phyloP scores from a whole-genome alignment of 2,797 vertebrate species.

The Chelmon rostratus region DNA sequence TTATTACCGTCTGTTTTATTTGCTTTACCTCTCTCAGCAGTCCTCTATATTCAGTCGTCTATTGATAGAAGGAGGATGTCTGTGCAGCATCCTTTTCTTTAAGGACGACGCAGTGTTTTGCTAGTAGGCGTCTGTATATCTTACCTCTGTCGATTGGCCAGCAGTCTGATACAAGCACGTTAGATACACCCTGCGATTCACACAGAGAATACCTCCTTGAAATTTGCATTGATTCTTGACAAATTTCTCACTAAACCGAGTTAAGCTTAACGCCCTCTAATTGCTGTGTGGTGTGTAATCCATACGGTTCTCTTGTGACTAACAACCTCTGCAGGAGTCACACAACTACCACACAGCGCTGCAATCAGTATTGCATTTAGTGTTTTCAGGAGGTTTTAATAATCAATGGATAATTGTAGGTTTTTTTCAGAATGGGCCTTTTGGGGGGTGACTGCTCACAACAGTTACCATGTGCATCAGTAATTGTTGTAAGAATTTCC shows the following conservation, averaged over 20 bases:
- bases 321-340: constrained; percentile 21
- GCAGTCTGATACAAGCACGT: not conserved
- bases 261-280: constrained; percentile 7
- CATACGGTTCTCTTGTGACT: constrained; percentile 6
- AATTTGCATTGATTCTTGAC: constrained; percentile 4
- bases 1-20: constrained; percentile 24
- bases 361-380: not conserved
- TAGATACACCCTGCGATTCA: not conserved
- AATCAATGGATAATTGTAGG: too few relatives aligned
- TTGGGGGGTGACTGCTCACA: too few relatives aligned
- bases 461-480: too few relatives aligned
- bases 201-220: not conserved
- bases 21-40: constrained; percentile 20
- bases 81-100: constrained; percentile 41
- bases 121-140: not conserved
- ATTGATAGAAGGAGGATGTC: constrained; percentile 35
- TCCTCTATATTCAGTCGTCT: not conserved
- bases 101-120: constrained; percentile 1
- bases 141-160: not conserved
- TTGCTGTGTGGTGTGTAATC: constrained; percentile 7
- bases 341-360: not conserved
- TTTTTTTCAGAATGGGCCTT: too few relatives aligned
- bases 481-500: too few relatives aligned
- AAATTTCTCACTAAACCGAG: not conserved
- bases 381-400: too few relatives aligned